Conservation (phyloP, 2,888 invertebrate genomes). For the Litoditis marina region DNA sequence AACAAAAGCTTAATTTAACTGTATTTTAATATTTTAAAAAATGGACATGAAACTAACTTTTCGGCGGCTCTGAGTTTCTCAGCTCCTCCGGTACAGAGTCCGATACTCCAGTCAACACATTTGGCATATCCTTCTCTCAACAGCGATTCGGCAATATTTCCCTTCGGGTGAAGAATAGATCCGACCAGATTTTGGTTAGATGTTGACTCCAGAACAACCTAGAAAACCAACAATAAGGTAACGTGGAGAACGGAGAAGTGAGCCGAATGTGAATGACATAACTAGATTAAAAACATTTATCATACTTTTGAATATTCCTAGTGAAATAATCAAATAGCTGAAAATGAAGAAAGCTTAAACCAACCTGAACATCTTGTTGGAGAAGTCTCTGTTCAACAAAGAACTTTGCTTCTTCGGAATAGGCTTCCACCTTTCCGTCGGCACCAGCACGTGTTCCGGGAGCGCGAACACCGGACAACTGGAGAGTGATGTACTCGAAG, state of each 20-base stretch:
- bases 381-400: constrained; percentile 87
- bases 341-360: too few species aligned
- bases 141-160: constrained; percentile 88
- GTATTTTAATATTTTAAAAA: background rate
- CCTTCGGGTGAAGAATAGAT: constrained; percentile 79
- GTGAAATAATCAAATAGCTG: too few species aligned
- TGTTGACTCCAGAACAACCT: constrained; percentile 81
- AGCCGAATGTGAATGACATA: background rate
- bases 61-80: constrained; percentile 82
- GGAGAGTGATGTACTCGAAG: constrained; percentile 84
- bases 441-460: constrained; percentile 30
- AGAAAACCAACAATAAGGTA: too few species aligned
- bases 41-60: constrained; percentile 65
- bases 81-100: constrained; percentile 77
- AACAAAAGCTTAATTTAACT: background rate
- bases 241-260: background rate
- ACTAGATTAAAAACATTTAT: background rate
- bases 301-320: background rate
- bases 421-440: constrained; percentile 67
- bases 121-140: constrained; percentile 84
- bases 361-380: constrained; percentile 82
- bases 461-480: constrained; percentile 81
- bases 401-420: constrained; percentile 85
- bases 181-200: constrained; percentile 91
- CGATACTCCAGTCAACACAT: constrained; percentile 90